phyloP scores from a whole-genome alignment of 37 sponge, comb jelly and placozoan species.

The Bolinopsis microptera region DNA sequence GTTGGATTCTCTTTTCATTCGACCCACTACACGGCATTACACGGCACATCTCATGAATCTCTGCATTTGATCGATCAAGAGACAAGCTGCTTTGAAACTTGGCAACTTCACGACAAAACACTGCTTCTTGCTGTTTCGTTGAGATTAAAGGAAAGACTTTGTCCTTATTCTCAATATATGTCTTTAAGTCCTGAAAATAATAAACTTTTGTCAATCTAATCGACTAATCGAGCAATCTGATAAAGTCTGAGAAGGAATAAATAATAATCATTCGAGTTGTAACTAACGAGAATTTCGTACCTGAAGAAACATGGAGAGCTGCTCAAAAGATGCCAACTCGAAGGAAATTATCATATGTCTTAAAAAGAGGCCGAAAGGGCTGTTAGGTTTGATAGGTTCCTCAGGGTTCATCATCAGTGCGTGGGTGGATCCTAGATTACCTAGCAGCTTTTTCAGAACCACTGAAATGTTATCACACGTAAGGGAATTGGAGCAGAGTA shows the following conservation, averaged over 20 bases:
- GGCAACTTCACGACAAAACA: conserved; percentile 16
- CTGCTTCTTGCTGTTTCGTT: conserved; percentile 20
- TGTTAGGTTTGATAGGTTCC: conserved; percentile 16
- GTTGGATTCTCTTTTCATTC: conserved; percentile 17
- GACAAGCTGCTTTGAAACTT: not conserved
- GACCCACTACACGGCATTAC: no score
- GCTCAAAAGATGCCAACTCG: conserved; percentile 32
- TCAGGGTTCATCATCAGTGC: conserved; percentile 34
- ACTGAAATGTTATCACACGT: conserved; percentile 9
- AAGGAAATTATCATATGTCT: conserved; percentile 49
- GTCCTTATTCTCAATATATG: conserved; percentile 29
- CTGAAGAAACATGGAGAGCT: conserved; percentile 12
- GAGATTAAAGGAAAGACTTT: conserved; percentile 16
- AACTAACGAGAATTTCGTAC: not conserved
- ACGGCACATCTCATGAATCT: conserved; percentile 36
- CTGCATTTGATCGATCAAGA: not conserved
- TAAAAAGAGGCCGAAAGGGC: conserved; percentile 38
- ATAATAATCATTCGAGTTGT: not conserved
- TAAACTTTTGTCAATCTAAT: not conserved
- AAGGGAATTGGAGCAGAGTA: no score
- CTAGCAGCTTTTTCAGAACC: conserved; percentile 18
- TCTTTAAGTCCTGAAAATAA: conserved; percentile 34
- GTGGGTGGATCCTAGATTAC: not conserved
- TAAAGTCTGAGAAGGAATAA: not conserved
- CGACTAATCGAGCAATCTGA: not conserved